Evolutionary conservation across 2,113 vertebrate genomes (phyloP), one percentile per base, ranked within the genome.

Genomic region (Numida meleagris): DNA sequence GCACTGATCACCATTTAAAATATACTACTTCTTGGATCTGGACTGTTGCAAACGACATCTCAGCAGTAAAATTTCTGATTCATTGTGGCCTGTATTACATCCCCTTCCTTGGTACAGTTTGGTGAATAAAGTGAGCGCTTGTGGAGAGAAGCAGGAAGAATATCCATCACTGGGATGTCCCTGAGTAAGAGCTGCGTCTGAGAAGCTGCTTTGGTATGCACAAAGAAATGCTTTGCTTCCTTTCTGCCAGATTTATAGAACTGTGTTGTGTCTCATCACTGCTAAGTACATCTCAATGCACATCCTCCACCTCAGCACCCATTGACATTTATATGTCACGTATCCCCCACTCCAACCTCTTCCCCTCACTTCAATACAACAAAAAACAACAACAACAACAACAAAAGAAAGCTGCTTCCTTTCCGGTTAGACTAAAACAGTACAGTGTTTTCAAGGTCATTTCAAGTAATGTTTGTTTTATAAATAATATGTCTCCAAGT

Each of bases 301-400:
- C 36, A 31, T 23, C 21, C 23, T 62, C n/a, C 76, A 8, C 9
- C 7, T 13, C 27, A 48, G 40, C 2, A 1, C 10, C 11, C 20
- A 1, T 13, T 63, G 73, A 25, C 53, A 17, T 25, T 33, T 4
- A 0, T 9, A 0, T 31, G 48, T 9, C 86, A 25, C 1, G 0
- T 10, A 7, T 10, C 43, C 46, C 43, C 48, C 12, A 5, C 58
- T 14, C 18, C 72, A 74, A 2, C 16, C 53, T 45, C 75, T 62
- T 51, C 48, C 43, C 14, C 66, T 59, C 45, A 0, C 50, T 42
- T 24, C 70, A 25, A 0, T 3, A 57, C 61, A 3, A 20, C 10
- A 23, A 38, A 18, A 12, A 14, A 12, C 7, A 68, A 29, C 21
- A n/a, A n/a, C n/a, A n/a, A n/a, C n/a, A n/a, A n/a, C n/a, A n/a